Base-by-base conservation (phyloP, 2,113 vertebrate species). In the Spea multiplicata region DNA sequence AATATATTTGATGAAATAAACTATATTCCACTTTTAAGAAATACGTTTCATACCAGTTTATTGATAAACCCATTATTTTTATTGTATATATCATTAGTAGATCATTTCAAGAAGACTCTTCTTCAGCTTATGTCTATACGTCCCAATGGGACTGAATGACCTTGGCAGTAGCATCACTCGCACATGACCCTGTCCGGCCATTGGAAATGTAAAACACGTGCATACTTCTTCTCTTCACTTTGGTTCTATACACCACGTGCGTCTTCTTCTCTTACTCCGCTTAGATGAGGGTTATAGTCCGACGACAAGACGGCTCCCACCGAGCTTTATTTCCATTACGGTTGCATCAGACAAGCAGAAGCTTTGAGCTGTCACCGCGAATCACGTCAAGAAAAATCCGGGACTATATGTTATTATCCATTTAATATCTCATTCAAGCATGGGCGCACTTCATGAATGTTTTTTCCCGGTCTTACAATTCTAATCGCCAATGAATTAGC, bases 401-500 rank as follows among this genome's bases (percentile, higher is more conserved):
- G 14, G 13, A 68, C 13, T 61, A 16, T 76, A 76, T 49, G n/a
- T 45, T 8, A 59, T 57, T 68, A 14, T 16, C 64, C 62, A 68
- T 76, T 57, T 68, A 68, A 76, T 59, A 44, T 46, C 50, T 8
- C 6, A 59, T 68, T 76, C 66, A 76, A 69, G 68, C 55, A 45
- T 30, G 66, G 52, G 47, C 59, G 30, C 52, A 46, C 0, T 48
- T 59, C 55, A 69, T 61, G 44, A 8, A 67, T 49, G 46, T 30
- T 7, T 3, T 4, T 17, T 8, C 47, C 5, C 50, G 44, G 14
- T 48, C 50, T 8, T 55, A 8, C 45, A 49, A n/a, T 53, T 12
- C 50, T 16, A n/a, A 53, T 4, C 48, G 30, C n/a, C 66, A 30
- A 69, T 69, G 45, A 76, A 69, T 61, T 59, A 55, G 69, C 53